phyloP scores from a whole-genome alignment of 2,113 vertebrate species.

The Erinaceus europaeus region DNA sequence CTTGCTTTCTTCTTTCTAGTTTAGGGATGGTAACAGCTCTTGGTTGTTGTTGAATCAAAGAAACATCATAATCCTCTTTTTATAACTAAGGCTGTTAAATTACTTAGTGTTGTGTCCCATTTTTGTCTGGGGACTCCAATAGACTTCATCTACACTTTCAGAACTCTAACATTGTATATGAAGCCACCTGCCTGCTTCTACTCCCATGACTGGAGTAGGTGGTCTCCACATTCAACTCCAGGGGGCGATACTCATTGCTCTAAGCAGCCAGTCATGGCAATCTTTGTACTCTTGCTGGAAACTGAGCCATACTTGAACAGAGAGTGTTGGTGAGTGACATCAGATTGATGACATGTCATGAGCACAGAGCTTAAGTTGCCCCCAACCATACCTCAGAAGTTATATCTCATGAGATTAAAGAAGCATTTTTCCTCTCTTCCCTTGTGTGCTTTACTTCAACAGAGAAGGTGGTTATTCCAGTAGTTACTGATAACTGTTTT shows the following conservation, averaged over 20 bases:
- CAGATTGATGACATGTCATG: neutral
- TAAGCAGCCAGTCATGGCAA: neutral
- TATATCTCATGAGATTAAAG: neutral
- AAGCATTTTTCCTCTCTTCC: slow-evolving; percentile 1
- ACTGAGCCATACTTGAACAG: neutral
- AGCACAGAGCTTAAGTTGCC: neutral
- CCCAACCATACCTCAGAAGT: neutral
- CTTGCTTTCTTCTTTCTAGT: neutral
- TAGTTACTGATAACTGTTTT: neutral
- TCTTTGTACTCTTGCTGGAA: neutral
- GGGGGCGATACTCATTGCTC: too few species aligned
- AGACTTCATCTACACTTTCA: neutral
- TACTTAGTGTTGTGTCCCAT: neutral
- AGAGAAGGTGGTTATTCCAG: neutral
- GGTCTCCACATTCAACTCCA: neutral
- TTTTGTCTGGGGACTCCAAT: neutral
- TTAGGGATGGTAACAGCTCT: neutral
- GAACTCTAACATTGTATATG: neutral
- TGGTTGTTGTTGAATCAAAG: neutral
- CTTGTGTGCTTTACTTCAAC: neutral
- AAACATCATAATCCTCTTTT: neutral
- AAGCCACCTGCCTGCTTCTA: neutral
- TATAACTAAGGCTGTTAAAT: neutral
- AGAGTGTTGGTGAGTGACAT: neutral
- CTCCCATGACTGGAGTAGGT: neutral